Evolutionary conservation across 2,888 invertebrate genomes (phyloP).

Genomic region (Linhomoeus sp.): DNA sequence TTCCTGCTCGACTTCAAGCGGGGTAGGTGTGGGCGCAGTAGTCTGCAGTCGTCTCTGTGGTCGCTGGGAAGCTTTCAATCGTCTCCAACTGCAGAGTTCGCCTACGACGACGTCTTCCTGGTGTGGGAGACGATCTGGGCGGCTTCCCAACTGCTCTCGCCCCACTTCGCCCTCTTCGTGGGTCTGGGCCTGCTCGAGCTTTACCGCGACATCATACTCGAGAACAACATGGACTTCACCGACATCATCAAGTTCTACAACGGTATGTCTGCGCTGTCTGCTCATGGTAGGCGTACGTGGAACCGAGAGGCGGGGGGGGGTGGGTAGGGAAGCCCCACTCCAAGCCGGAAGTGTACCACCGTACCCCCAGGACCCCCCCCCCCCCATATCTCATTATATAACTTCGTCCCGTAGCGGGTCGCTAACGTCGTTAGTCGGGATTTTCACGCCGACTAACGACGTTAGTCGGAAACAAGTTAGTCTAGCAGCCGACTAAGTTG

Average conservation of each 20-base stretch:
- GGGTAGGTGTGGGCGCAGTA: constrained; percentile 28
- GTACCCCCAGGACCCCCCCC: too few relatives aligned
- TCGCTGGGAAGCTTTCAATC: neutral
- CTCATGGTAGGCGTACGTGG: neutral
- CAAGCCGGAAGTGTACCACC: too few relatives aligned
- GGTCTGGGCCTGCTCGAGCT: constrained; percentile 74
- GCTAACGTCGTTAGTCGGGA: too few relatives aligned
- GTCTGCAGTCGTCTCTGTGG: neutral
- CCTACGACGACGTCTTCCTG: constrained; percentile 72
- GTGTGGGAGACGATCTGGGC: constrained; percentile 94
- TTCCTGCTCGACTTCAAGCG: constrained; percentile 85
- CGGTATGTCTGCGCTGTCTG: constrained; percentile 40
- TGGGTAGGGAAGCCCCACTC: too few relatives aligned
- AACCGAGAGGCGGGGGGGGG: too few relatives aligned
- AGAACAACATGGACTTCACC: constrained; percentile 90
- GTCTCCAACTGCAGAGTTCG: constrained; percentile 58
- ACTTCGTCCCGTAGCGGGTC: too few relatives aligned
- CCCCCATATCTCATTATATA: too few relatives aligned
- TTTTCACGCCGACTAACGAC: too few relatives aligned
- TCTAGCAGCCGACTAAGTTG: too few relatives aligned
- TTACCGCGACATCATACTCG: constrained; percentile 76
- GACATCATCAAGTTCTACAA: constrained; percentile 96
- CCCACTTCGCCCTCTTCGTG: constrained; percentile 75
- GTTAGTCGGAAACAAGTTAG: too few relatives aligned
- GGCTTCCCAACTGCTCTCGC: constrained; percentile 61